Conservation (phyloP, 2,113 vertebrate genomes). For the Riparia riparia region DNA sequence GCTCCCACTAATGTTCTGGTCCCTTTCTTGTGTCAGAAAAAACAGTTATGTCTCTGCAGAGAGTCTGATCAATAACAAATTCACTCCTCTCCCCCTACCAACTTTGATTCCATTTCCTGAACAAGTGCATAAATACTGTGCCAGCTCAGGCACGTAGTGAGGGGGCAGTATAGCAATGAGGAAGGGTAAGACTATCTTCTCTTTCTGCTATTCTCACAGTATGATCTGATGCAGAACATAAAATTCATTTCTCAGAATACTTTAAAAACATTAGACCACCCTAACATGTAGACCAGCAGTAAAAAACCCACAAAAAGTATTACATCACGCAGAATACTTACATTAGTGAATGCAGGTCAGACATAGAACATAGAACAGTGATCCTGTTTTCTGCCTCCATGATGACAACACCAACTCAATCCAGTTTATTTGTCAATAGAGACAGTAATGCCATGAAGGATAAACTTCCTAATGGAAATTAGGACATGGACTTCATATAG, state of each 20-base stretch:
- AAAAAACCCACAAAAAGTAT: background rate
- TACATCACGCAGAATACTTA: background rate
- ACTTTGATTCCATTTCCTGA: background rate
- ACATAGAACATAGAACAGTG: background rate
- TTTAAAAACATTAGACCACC: background rate
- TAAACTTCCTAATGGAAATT: background rate
- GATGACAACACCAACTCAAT: background rate
- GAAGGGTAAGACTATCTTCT: background rate
- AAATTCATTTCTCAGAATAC: background rate
- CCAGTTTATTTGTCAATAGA: background rate
- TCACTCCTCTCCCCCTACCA: background rate
- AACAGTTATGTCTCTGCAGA: background rate
- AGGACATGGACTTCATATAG: background rate
- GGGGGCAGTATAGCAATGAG: background rate
- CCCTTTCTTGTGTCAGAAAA: background rate
- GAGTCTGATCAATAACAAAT: background rate
- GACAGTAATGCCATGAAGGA: background rate
- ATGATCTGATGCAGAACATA: background rate
- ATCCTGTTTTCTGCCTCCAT: background rate
- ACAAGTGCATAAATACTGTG: background rate
- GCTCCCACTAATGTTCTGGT: background rate
- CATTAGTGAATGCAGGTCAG: background rate
- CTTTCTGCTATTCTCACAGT: background rate
- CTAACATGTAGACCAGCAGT: background rate
- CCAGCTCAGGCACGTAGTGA: background rate